Conservation (phyloP, 2,888 invertebrate genomes). For the Escarpia spicata region DNA sequence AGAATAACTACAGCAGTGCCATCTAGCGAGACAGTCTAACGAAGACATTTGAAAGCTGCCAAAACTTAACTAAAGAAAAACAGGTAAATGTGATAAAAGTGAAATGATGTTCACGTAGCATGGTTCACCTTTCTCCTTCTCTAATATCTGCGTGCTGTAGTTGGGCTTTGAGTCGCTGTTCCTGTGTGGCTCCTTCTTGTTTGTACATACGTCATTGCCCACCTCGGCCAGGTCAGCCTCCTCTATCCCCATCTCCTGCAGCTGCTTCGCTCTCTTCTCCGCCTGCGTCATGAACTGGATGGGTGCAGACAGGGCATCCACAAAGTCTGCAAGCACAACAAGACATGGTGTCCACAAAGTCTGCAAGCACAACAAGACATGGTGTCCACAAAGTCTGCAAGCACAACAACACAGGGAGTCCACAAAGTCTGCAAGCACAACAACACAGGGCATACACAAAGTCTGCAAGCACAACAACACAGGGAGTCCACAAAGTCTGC, state of each 20-base stretch:
- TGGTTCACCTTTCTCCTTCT: constrained; percentile 26
- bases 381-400: too few relatives aligned
- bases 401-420: too few relatives aligned
- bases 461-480: too few relatives aligned
- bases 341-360: constrained; percentile 58
- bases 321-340: constrained; percentile 73
- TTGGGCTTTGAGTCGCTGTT: constrained; percentile 23
- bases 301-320: constrained; percentile 96
- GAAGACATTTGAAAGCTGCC: too few relatives aligned
- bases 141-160: not conserved
- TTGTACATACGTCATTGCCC: not conserved
- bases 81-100: too few relatives aligned
- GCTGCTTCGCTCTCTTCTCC: constrained; percentile 79
- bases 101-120: too few relatives aligned
- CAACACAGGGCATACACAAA: too few relatives aligned
- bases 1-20: too few relatives aligned
- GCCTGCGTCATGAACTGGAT: constrained; percentile 74
- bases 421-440: too few relatives aligned
- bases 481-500: constrained; percentile 70
- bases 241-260: constrained; percentile 91
- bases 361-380: too few relatives aligned
- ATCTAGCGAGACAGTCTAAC: too few relatives aligned
- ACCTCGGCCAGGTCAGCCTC: constrained; percentile 62
- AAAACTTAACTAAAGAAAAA: too few relatives aligned
- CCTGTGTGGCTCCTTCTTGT: constrained; percentile 21